Percentiles rank a stretch among this genome's conserved stretches.
phyloP scores from a whole-genome alignment of 2,888 invertebrate species.

The Branchipolynoe longqiensis region DNA sequence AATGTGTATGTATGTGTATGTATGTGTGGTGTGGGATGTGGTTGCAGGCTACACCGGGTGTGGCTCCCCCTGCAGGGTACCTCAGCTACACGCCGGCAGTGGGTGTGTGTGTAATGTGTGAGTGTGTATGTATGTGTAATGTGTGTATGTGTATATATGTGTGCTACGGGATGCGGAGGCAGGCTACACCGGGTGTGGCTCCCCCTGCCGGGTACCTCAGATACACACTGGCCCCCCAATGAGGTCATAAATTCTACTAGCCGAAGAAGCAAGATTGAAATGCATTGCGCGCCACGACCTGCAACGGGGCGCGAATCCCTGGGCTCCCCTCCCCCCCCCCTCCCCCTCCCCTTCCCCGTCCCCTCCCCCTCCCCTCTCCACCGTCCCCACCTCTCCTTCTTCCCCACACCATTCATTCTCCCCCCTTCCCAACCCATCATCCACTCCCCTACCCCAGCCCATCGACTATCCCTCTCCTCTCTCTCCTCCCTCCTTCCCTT shows the following conservation, averaged over 20 bases:
- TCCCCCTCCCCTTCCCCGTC: neutral
- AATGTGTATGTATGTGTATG: no score
- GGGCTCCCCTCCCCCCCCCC: neutral
- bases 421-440: no score
- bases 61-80: no score
- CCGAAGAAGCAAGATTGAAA: slow-evolving; percentile 14
- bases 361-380: no score
- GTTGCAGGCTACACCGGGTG: no score
- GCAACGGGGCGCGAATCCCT: neutral
- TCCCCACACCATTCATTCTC: no score
- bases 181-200: neutral
- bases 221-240: neutral
- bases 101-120: neutral
- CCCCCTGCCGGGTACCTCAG: neutral
- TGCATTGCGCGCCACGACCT: neutral
- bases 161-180: neutral
- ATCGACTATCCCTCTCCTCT: no score
- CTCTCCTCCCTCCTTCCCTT: no score
- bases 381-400: no score
- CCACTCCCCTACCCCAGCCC: no score
- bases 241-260: neutral
- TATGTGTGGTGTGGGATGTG: no score
- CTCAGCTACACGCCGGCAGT: no score
- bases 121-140: neutral
- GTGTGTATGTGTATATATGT: neutral